A percentile compares a stretch with the other conserved stretches of the same genome.
phyloP scores from a whole-genome alignment of 2,888 invertebrate genomes.

The Lasius platythorax region DNA sequence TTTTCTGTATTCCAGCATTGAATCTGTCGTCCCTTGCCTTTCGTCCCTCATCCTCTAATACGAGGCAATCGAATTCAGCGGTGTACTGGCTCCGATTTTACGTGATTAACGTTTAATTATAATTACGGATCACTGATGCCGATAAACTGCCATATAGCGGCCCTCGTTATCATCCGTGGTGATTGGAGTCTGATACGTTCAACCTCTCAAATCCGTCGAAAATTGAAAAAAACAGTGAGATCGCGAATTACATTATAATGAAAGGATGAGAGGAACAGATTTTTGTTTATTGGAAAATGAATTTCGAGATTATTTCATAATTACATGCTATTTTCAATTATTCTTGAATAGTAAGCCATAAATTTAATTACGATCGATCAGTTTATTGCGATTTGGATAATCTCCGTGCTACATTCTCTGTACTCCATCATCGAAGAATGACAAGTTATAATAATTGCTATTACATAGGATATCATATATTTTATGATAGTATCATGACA shows the following conservation, averaged over 20 bases:
- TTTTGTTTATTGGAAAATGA: slow-evolving; percentile 1
- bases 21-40: slow-evolving; percentile 26
- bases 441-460: slow-evolving; percentile 46
- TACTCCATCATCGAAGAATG: slow-evolving; percentile 14
- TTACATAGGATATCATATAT: slow-evolving; percentile 26
- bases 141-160: slow-evolving; percentile 65
- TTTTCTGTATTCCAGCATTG: slow-evolving; percentile 48
- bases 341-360: slow-evolving; percentile 40
- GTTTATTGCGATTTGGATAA: slow-evolving; percentile 52
- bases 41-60: slow-evolving; percentile 45
- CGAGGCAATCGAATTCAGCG: slow-evolving; percentile 59
- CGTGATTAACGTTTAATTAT: slow-evolving; percentile 76
- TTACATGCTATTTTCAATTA: neutral
- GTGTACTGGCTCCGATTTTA: slow-evolving; percentile 47
- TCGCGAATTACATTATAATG: neutral
- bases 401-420: slow-evolving; percentile 37
- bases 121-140: slow-evolving; percentile 73
- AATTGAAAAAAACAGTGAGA: slow-evolving; percentile 35
- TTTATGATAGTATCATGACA: slow-evolving; percentile 44
- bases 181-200: slow-evolving; percentile 57
- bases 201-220: slow-evolving; percentile 52
- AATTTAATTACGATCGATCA: slow-evolving; percentile 33
- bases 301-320: neutral
- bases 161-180: slow-evolving; percentile 61
- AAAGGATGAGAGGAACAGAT: neutral